Evolutionary conservation across 2,113 vertebrate genomes (phyloP), one percentile per base, ranked within the genome.

Genomic region (Meriones unguiculatus): DNA sequence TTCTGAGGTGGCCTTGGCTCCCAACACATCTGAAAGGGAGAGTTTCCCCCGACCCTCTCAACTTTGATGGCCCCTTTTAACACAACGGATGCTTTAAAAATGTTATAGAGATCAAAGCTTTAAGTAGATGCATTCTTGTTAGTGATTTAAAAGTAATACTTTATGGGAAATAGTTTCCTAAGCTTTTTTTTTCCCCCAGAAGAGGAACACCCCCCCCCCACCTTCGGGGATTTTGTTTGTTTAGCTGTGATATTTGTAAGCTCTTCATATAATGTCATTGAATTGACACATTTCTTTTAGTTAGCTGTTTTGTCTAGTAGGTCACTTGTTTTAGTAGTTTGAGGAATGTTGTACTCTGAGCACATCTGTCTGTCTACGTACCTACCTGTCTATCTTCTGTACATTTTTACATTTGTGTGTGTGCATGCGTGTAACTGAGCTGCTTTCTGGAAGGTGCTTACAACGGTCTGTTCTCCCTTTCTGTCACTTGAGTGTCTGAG

Each of bases 261-360:
- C 62, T 46, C 38, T 64, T 84, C 59, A 18, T 32, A 17, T 28
- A 67, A 20, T 65, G 38, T 30, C 38, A 84, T 24, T 62, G n/a
- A 38, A 25, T 38, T 82, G 57, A 25, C 35, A 84, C 2, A 17
- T 75, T 78, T 67, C 78, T 11, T 28, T 65, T n/a, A 67, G 52
- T 80, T 50, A 9, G 25, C 8, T 65, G 41, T 41, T 85, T 90
- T 78, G 67, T 78, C 30, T 35, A 25, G 62, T 75, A 35, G n/a
- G 4, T 41, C 35, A 73, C 46, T 87, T 64, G 77, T 70, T 32
- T 91, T 91, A 72, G 72, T 57, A 78, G 62, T 77, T 84, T 41
- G 75, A 96, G 82, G 38, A 86, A 84, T 84, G 32, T 50, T 77
- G 25, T 81, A 95, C 54, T 77, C 90, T 46, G 81, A 54, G 17